A percentile compares a stretch with the other conserved stretches of the same genome.
Conservation (phyloP, 2,797 vertebrate species). For the Catharus ustulatus region DNA sequence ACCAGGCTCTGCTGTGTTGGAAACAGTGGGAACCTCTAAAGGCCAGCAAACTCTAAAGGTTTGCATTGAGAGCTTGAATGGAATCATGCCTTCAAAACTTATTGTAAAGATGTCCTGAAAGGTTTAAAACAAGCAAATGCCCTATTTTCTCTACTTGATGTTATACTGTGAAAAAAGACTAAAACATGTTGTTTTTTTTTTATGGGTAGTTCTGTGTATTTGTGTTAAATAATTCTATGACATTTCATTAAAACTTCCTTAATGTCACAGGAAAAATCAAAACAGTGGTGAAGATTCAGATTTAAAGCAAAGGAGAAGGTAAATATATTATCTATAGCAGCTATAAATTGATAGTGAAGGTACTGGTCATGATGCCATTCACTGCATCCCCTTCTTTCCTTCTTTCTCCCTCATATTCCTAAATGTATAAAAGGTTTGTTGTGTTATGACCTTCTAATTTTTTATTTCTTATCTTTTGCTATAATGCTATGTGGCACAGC, state of each 20-base stretch:
- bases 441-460: neutral
- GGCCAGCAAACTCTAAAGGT: neutral
- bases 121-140: neutral
- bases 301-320: conserved; percentile 85
- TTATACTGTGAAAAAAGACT: neutral
- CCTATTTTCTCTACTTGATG: neutral
- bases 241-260: conserved; percentile 27
- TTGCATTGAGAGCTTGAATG: neutral
- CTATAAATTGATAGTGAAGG: neutral
- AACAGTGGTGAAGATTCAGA: conserved; percentile 82
- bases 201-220: neutral
- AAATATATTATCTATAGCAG: neutral
- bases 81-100: neutral
- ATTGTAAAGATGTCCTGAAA: neutral
- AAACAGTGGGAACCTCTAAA: neutral
- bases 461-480: neutral
- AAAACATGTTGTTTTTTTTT: accelerated
- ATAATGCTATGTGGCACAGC: neutral
- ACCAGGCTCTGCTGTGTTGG: neutral
- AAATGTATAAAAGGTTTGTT: neutral
- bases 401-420: neutral
- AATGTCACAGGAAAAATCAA: conserved; percentile 78
- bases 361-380: neutral
- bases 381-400: neutral
- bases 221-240: neutral